Evolutionary conservation across 2,113 vertebrate genomes (phyloP).

Genomic region (Lophius piscatorius): DNA sequence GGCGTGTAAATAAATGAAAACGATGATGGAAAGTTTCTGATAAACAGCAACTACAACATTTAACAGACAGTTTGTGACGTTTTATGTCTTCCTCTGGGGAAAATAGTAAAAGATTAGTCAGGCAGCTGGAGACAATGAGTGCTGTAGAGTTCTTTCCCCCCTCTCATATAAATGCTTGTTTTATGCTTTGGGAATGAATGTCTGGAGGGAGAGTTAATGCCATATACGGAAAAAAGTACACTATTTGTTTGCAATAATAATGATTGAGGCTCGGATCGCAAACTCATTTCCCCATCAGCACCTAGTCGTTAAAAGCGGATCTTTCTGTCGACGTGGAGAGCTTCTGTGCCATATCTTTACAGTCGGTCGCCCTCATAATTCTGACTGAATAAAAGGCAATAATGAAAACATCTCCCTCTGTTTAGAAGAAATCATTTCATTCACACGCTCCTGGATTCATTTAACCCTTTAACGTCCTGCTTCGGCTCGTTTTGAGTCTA

Average conservation of each 20-base stretch:
- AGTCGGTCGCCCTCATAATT: conserved; percentile 8
- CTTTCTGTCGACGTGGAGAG: not conserved
- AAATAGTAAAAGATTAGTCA: conserved; percentile 50
- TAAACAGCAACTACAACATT: conserved; percentile 25
- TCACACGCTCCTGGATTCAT: not conserved
- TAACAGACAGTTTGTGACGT: conserved; percentile 49
- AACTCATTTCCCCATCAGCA: not conserved
- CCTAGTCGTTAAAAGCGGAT: conserved; percentile 2
- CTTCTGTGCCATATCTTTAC: not conserved
- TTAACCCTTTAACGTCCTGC: too few relatives aligned
- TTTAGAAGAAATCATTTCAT: not conserved
- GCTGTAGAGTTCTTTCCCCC: conserved; percentile 33
- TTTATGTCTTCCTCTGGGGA: conserved; percentile 47
- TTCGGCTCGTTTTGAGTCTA: too few relatives aligned
- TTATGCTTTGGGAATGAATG: conserved; percentile 58
- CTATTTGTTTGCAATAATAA: conserved; percentile 33
- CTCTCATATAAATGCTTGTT: conserved; percentile 52
- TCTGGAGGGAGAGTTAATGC: conserved; percentile 37
- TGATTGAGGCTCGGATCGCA: conserved; percentile 17
- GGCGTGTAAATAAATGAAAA: conserved; percentile 30
- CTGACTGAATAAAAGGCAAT: not conserved
- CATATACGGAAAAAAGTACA: conserved; percentile 48
- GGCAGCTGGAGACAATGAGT: conserved; percentile 56
- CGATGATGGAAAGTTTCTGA: conserved; percentile 43
- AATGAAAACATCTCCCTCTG: not conserved